Percentiles rank a stretch among this genome's conserved stretches.
These are phyloP conservation scores for Portevinia maculata DNA, from an alignment of 2,888 invertebrate species.

Conservation along the genomic window DNA sequence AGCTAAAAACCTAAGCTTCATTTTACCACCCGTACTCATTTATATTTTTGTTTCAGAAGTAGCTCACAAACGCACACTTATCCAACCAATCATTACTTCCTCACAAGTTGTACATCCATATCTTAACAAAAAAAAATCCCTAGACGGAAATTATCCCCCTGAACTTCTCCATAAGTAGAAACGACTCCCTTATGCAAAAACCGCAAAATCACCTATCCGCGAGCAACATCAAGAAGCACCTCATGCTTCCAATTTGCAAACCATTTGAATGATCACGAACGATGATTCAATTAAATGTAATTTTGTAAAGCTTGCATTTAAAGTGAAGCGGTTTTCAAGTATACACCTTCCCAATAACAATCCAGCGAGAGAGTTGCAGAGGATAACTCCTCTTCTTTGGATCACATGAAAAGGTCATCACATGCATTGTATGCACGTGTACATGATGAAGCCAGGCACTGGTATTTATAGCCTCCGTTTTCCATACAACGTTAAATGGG, in stretches of 20 bases:
- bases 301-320: slow-evolving; percentile 61
- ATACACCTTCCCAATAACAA: slow-evolving; percentile 28
- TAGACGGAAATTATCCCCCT: slow-evolving; percentile 17
- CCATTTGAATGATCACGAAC: slow-evolving; percentile 37
- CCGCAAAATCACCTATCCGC: slow-evolving; percentile 2
- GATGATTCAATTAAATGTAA: slow-evolving; percentile 67
- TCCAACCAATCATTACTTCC: too few relatives aligned
- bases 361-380: slow-evolving; percentile 6
- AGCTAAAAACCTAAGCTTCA: too few relatives aligned
- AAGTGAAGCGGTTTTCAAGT: slow-evolving; percentile 44
- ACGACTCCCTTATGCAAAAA: slow-evolving; percentile 12
- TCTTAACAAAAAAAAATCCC: neutral
- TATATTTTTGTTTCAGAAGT: too few relatives aligned
- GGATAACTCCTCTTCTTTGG: slow-evolving; percentile 9
- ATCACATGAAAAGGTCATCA: slow-evolving; percentile 10
- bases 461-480: slow-evolving; percentile 38
- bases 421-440: neutral
- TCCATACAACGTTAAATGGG: slow-evolving; percentile 3
- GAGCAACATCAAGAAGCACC: slow-evolving; percentile 42
- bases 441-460: slow-evolving; percentile 24
- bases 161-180: slow-evolving; percentile 10
- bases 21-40: too few relatives aligned
- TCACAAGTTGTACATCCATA: too few relatives aligned
- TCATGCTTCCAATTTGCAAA: neutral
- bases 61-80: too few relatives aligned